phyloP scores from a whole-genome alignment of 2,888 invertebrate species.

The Phasia obesa region DNA sequence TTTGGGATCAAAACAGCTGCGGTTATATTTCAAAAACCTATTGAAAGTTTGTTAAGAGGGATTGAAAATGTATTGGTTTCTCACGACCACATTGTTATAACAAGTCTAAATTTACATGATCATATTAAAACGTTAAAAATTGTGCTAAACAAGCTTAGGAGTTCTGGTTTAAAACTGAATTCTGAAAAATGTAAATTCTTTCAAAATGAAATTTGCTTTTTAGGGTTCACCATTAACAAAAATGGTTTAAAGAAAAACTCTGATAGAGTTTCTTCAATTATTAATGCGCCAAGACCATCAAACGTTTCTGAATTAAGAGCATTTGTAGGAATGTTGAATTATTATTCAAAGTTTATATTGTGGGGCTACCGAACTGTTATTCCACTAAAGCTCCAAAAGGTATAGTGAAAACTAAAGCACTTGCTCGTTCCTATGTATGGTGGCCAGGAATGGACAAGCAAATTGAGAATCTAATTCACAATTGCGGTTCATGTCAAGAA shows the following conservation, averaged over 20 bases:
- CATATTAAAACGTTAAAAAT: conserved; percentile 1
- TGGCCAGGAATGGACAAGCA: not conserved
- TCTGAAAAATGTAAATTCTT: conserved; percentile 31
- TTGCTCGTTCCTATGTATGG: not conserved
- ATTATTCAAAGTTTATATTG: conserved; percentile 45
- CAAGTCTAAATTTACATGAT: not conserved
- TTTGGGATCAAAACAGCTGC: conserved; percentile 2
- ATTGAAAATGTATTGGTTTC: not conserved
- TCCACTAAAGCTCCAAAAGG: not conserved
- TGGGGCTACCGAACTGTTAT: conserved; percentile 10
- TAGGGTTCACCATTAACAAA: conserved; percentile 38
- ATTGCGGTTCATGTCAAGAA: conserved; percentile 60
- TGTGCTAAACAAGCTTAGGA: conserved; percentile 22
- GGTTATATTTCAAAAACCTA: conserved; percentile 8
- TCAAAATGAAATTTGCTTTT: conserved; percentile 28
- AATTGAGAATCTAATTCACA: conserved; percentile 2
- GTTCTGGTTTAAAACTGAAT: conserved; percentile 13
- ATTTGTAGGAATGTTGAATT: conserved; percentile 18
- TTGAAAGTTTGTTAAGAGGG: conserved; percentile 12
- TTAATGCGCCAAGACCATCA: conserved; percentile 3
- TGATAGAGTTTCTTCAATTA: conserved; percentile 1
- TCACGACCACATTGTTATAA: too few relatives aligned
- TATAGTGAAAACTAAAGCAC: not conserved
- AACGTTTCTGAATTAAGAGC: conserved; percentile 20
- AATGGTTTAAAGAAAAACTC: conserved; percentile 33